Evolutionary conservation across 1,140 invertebrate genomes (phyloP).

Genomic region (Drosophila pseudoobscura): DNA sequence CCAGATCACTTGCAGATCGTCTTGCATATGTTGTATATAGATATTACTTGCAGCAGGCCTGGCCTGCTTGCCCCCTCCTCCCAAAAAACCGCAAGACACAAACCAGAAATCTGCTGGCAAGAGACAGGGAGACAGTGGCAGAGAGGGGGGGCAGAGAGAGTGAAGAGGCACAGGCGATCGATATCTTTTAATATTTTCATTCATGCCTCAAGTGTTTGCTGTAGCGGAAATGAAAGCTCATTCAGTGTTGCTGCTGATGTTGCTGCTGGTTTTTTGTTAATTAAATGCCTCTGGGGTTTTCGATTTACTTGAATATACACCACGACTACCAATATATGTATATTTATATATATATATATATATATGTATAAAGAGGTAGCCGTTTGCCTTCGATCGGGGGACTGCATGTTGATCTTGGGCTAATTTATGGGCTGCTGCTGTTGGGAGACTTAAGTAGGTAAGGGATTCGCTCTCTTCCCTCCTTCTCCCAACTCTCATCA

Average conservation of each 20-base stretch:
- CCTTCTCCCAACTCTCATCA: neutral
- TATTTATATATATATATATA: constrained; percentile 11
- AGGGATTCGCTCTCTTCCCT: constrained; percentile 8
- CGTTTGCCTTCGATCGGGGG: constrained; percentile 28
- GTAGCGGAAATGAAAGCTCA: constrained; percentile 75
- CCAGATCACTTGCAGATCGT: constrained; percentile 45
- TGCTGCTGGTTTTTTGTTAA: constrained; percentile 62
- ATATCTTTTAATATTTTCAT: constrained; percentile 79
- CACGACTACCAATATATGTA: constrained; percentile 3
- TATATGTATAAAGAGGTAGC: constrained; percentile 21
- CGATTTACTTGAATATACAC: constrained; percentile 30
- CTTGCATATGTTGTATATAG: constrained; percentile 50
- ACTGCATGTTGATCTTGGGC: constrained; percentile 39
- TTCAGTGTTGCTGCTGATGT: constrained; percentile 39
- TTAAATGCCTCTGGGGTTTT: constrained; percentile 69
- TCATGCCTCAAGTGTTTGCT: constrained; percentile 66
- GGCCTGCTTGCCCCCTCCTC: constrained; percentile 9
- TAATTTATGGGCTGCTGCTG: constrained; percentile 53
- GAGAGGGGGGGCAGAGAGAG: constrained; percentile 39
- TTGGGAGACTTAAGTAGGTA: constrained; percentile 24
- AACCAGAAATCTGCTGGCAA: constrained; percentile 52
- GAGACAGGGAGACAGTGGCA: constrained; percentile 9
- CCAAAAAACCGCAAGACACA: constrained; percentile 23
- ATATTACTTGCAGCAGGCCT: constrained; percentile 46
- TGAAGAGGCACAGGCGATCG: constrained; percentile 44